Evolutionary conservation across 2,888 invertebrate genomes (phyloP), one percentile per base, ranked within the genome.

Genomic region (Dryocosmus kuriphilus): DNA sequence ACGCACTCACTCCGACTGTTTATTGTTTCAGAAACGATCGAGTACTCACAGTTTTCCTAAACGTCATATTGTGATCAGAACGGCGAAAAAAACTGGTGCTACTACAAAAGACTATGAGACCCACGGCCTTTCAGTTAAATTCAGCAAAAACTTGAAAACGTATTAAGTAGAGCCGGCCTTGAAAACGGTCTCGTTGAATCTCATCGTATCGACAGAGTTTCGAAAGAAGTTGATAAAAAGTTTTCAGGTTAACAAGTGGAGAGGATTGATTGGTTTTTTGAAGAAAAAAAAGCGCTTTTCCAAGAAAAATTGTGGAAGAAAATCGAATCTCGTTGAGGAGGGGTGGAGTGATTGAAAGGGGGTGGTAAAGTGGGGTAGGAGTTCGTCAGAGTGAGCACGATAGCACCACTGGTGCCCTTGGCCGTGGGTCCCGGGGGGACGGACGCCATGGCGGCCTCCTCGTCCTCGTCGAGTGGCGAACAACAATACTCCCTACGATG

Each of bases 401-500:
- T 91, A 90, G 90, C 91, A 91, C 91, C 91, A 87, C 90, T 92
- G 91, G 90, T 90, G 89, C 91, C 90, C 90, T 91, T 92, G 91
- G 91, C 90, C 91, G 91, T 92, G 92, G 91, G 90, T 91, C 92
- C 92, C 90, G 89, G 89, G 89, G 89, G 90, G 89, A 89, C 89
- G 91, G 89, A 89, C 89, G 89, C 89, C 90, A 90, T 91, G 91
- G 91, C 91, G 90, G 90, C 91, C 88, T 90, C 90, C 86, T 90
- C 90, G 88, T 91, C 91, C 88, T 89, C 89, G 85, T 89, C 90
- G 87, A 90, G 88, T 81, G 89, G 94, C 87, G 95, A 95, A 93
- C 97, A 97, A 93, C 97, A 97, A 92, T 98, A 97, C 93, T 97
- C 97, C 92, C 94, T 98, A 92, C 95, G 97, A 90, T 98, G 98